Evolutionary conservation across 2,888 invertebrate species (phyloP).

Genomic region (Malacosoma neustria): DNA sequence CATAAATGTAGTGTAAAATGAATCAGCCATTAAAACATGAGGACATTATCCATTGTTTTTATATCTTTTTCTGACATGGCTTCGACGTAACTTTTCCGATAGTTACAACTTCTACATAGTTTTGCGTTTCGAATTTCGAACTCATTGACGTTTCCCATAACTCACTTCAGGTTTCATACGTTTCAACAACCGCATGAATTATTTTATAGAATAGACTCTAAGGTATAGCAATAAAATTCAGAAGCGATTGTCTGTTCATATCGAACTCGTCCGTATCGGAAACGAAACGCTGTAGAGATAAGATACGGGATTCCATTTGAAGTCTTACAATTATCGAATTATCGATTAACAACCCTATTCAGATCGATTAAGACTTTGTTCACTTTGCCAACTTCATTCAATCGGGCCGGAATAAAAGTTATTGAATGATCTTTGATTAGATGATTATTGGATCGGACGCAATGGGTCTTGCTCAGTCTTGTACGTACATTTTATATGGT

Average conservation of each 20-base stretch:
- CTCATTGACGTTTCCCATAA: constrained; percentile 46
- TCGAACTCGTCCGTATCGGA: constrained; percentile 35
- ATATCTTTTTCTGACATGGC: constrained; percentile 31
- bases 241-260: constrained; percentile 25
- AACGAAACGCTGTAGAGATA: constrained; percentile 50
- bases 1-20: no score
- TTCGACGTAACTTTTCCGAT: constrained; percentile 27
- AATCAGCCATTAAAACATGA: no score
- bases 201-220: constrained; percentile 25
- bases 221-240: constrained; percentile 25
- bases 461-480: constrained; percentile 44
- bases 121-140: constrained; percentile 55
- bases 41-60: neutral
- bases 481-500: constrained; percentile 67
- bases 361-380: constrained; percentile 25
- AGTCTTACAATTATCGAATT: constrained; percentile 30
- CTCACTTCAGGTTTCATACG: constrained; percentile 27
- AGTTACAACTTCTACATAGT: constrained; percentile 40
- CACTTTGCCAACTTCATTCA: constrained; percentile 21
- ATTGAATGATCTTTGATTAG: constrained; percentile 70
- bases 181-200: constrained; percentile 17
- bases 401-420: constrained; percentile 59
- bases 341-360: constrained; percentile 35
- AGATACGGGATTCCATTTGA: constrained; percentile 50
- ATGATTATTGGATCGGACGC: constrained; percentile 68